Conservation (phyloP, 2,797 vertebrate species). For the Cossypha caffra region DNA sequence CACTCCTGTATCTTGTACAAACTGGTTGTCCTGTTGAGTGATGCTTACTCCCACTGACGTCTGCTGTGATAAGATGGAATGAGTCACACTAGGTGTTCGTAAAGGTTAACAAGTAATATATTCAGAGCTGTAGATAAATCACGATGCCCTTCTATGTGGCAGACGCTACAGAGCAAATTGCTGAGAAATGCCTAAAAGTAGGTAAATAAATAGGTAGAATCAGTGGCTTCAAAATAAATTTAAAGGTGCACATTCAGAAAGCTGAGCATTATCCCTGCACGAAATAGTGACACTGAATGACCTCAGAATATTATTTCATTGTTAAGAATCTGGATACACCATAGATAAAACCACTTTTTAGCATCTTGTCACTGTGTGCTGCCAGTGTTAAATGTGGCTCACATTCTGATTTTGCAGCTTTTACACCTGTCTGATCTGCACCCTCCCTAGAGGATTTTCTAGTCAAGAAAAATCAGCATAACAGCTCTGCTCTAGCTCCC, state of each 20-base stretch:
- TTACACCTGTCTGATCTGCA: neutral
- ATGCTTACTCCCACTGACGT: conserved; percentile 65
- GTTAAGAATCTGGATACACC: neutral
- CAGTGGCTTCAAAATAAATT: conserved; percentile 8
- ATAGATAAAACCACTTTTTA: neutral
- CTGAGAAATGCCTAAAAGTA: conserved; percentile 46
- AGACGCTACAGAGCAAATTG: conserved; percentile 42
- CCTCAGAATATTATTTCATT: neutral
- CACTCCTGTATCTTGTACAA: neutral
- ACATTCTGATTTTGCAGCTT: neutral
- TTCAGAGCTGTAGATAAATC: conserved; percentile 60
- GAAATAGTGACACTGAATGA: neutral
- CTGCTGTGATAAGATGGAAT: conserved; percentile 67
- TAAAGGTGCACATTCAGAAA: neutral
- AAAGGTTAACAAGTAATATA: conserved; percentile 71
- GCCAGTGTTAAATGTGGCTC: neutral
- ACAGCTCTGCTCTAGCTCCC: neutral
- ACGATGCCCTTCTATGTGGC: conserved; percentile 14
- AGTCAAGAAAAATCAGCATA: neutral
- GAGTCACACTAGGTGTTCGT: conserved; percentile 67
- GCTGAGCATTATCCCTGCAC: neutral
- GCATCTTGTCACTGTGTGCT: neutral
- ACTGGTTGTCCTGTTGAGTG: conserved; percentile 53
- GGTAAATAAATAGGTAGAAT: conserved; percentile 45
- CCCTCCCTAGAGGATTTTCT: neutral